Percentiles rank a stretch among this genome's conserved stretches.
Conservation (phyloP, 1,140 invertebrate genomes). For the Archivesica marissinica region DNA sequence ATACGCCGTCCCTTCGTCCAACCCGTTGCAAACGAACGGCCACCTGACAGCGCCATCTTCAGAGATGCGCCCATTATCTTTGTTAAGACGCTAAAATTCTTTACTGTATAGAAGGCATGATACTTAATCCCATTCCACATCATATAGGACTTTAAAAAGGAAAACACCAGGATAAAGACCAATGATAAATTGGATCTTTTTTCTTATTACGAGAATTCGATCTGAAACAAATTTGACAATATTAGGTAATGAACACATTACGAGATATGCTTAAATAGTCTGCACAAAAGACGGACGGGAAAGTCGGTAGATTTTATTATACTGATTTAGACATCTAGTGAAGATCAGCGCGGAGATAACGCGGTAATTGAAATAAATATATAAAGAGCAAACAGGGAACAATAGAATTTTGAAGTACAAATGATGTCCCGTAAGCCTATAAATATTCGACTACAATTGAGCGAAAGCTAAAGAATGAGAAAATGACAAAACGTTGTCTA, state of each 20-base stretch:
- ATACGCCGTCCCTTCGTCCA: slow-evolving; percentile 31
- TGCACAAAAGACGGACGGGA: background rate
- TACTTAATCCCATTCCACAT: background rate
- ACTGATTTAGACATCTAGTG: background rate
- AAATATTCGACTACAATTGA: slow-evolving; percentile 4
- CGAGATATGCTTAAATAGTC: background rate
- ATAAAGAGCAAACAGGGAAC: slow-evolving; percentile 6
- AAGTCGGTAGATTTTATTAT: background rate
- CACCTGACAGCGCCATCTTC: slow-evolving; percentile 40
- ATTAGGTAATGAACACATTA: slow-evolving; percentile 43
- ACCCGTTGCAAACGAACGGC: slow-evolving; percentile 19
- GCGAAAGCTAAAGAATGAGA: background rate
- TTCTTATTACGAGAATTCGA: slow-evolving; percentile 37
- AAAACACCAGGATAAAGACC: background rate
- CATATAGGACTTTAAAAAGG: background rate
- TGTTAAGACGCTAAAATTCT: slow-evolving; percentile 33
- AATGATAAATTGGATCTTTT: slow-evolving; percentile 12
- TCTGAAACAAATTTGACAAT: slow-evolving; percentile 24
- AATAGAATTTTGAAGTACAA: background rate
- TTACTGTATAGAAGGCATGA: slow-evolving; percentile 30
- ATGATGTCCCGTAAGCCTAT: background rate
- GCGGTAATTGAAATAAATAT: slow-evolving; percentile 21
- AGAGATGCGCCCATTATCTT: slow-evolving; percentile 47
- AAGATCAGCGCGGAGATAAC: slow-evolving; percentile 37
- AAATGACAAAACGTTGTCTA: background rate